Base-by-base conservation (phyloP, 2,888 invertebrate species). In the Ophonus ardosiacus region DNA sequence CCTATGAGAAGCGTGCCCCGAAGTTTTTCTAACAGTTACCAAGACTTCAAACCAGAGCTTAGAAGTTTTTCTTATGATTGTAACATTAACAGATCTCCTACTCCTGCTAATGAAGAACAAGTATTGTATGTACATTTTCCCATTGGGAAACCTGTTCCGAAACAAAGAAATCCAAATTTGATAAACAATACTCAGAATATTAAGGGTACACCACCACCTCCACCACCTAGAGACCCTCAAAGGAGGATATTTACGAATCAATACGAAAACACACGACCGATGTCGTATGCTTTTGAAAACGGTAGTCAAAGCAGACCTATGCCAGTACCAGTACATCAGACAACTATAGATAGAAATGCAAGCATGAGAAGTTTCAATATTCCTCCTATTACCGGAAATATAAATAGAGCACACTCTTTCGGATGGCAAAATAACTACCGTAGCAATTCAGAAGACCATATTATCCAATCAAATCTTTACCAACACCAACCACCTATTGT, bases 141-240 rank as follows among this genome's bases (percentile, higher is more conserved):
- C n/a, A 86, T 90, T 17, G 87, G 88, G 24, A 89, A 88, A 87
- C 89, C 89, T 21, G 63, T 80, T 63, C 83, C 85, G 1, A 86
- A 88, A 71, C 88, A 87, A 78, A 88, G 90, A 85, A 90, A 90
- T 87, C 86, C 89, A 24, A 90, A 89, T 86, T 86, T 90, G 31
- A 88, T 90, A 10, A 90, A 90, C 51, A 81, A 78, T 68, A 84
- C 87, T 40, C 57, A 82, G 31, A 63, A 71, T 63, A 87, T 86
- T 15, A 88, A 88, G 59, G 88, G 88, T 51, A 89, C 93, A 56
- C 96, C 96, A 5, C 96, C 97, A 0, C 94, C 95, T 3, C 96
- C 96, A 38, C 96, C 97, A 0, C 96, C 96, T n/a, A 92, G 96
- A 87, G 96, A 96, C 90, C 96, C 95, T 87, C 93, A 93, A 88